Percentiles rank a stretch among this genome's conserved stretches.
phyloP scores from a whole-genome alignment of 2,888 invertebrate species.

The Morinoia aosen region DNA sequence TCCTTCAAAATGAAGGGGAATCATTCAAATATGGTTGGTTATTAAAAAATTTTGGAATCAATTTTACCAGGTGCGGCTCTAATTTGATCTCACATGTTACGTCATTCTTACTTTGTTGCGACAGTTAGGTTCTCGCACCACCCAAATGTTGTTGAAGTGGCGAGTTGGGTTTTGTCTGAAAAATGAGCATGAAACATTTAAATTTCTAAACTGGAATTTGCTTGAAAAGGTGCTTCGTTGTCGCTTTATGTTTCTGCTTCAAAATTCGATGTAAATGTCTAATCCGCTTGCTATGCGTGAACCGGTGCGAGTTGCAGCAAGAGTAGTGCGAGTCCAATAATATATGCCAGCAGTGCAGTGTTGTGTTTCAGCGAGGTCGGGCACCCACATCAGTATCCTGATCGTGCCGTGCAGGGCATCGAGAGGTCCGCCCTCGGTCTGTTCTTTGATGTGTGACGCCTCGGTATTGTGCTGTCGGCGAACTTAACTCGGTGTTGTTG shows the following conservation, averaged over 20 bases:
- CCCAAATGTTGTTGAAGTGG: no score
- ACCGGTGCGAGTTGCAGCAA: background rate
- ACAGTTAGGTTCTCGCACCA: no score
- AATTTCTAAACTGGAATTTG: no score
- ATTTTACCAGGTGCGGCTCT: no score
- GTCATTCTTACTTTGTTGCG: no score
- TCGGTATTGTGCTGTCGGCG: background rate
- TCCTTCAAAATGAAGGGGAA: no score
- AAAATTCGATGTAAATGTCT: background rate
- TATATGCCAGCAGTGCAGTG: background rate
- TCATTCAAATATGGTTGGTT: no score
- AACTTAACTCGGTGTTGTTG: background rate
- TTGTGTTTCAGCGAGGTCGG: background rate
- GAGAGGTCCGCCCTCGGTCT: conserved; percentile 17
- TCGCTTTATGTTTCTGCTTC: background rate
- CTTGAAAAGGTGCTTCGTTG: background rate
- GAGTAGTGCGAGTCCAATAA: background rate
- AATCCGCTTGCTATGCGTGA: background rate
- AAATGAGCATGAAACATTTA: no score
- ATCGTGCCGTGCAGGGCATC: background rate
- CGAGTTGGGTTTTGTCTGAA: no score
- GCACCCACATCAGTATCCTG: background rate
- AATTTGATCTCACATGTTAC: no score
- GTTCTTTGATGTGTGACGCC: background rate
- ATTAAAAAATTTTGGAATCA: no score